A percentile compares a stretch with the other conserved stretches of the same genome.
Evolutionary conservation across 30 jellyfish, hydroid and myxozoan species (phyloP).

Genomic region (Hydractinia symbiolongicarpus): DNA sequence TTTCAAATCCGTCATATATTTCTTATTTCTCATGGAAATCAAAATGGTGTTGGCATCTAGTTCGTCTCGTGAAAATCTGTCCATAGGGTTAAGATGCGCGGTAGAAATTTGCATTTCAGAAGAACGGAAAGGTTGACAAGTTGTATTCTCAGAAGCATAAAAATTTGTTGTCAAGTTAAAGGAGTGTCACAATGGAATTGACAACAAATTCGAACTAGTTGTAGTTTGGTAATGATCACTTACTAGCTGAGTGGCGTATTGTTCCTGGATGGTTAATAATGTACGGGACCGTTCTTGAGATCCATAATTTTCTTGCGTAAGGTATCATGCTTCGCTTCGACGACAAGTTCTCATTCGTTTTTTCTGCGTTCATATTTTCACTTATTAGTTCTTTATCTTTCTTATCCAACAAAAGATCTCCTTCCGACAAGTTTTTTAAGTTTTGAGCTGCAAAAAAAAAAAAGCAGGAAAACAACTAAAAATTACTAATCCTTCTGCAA

Average conservation of each 20-base stretch:
- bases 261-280: constrained; percentile 7
- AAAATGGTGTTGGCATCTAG: too few relatives aligned
- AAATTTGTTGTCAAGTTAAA: too few relatives aligned
- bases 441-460: neutral
- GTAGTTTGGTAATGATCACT: too few relatives aligned
- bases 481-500: neutral
- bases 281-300: neutral
- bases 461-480: neutral
- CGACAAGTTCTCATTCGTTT: neutral
- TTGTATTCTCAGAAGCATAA: too few relatives aligned
- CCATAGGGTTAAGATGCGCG: too few relatives aligned
- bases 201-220: too few relatives aligned
- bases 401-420: neutral
- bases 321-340: neutral
- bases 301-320: neutral
- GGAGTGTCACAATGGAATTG: too few relatives aligned
- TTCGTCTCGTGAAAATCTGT: too few relatives aligned
- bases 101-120: too few relatives aligned
- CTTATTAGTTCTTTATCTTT: neutral
- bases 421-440: neutral
- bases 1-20: too few relatives aligned
- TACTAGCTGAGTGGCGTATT: neutral
- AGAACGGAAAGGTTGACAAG: too few relatives aligned
- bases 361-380: neutral
- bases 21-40: too few relatives aligned